Conservation (phyloP, 2,888 invertebrate species). For the Tricholauxania praeusta region DNA sequence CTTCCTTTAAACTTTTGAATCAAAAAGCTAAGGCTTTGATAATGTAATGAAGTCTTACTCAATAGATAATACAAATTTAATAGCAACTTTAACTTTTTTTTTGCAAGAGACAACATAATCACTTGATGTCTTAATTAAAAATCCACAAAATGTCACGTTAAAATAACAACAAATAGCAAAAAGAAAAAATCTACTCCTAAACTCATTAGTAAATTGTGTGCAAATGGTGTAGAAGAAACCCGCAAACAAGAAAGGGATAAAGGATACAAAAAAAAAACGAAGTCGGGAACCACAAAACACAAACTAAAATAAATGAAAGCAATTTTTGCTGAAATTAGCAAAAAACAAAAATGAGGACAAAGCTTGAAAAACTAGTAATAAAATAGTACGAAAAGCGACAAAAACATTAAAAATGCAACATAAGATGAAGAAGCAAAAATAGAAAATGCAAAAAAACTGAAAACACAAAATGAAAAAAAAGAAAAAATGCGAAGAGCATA, state of each 20-base stretch:
- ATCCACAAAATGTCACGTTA: constrained; percentile 1
- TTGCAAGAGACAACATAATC: too few species aligned
- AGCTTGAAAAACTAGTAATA: constrained; percentile 10
- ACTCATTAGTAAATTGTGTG: constrained; percentile 60
- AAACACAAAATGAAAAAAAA: constrained; percentile 14
- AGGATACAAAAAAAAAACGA: constrained; percentile 33
- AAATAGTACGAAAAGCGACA: not conserved
- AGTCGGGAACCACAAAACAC: constrained; percentile 50
- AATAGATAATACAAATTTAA: too few species aligned
- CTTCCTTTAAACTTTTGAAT: too few species aligned
- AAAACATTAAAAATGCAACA: constrained; percentile 29
- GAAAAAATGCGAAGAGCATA: constrained; percentile 2
- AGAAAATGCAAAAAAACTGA: constrained; percentile 41
- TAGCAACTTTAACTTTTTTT: too few species aligned
- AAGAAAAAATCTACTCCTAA: constrained; percentile 56
- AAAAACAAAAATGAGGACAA: not conserved
- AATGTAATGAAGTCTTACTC: too few species aligned
- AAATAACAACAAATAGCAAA: not conserved
- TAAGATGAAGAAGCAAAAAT: constrained; percentile 40
- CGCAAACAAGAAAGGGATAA: not conserved
- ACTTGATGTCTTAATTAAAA: constrained; percentile 51
- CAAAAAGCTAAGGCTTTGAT: too few species aligned
- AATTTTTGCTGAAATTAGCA: constrained; percentile 55
- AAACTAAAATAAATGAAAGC: constrained; percentile 55
- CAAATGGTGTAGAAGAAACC: constrained; percentile 1